phyloP scores from a whole-genome alignment of 2,113 vertebrate species.

The Solenodon paradoxus region DNA sequence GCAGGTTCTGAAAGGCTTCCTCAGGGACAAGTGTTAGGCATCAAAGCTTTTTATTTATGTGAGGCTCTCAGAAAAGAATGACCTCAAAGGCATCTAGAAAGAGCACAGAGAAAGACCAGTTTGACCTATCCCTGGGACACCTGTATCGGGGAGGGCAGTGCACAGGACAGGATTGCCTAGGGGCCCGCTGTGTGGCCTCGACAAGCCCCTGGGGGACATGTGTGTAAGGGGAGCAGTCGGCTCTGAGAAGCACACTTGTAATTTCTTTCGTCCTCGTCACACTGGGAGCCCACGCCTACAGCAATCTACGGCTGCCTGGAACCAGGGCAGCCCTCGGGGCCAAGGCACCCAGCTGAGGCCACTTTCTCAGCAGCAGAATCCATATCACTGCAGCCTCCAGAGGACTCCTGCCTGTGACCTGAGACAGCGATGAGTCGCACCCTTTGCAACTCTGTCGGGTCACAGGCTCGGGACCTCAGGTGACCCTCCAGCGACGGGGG shows the following conservation, averaged over 20 bases:
- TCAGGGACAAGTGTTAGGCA: background rate
- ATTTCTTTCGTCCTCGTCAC: too few species aligned
- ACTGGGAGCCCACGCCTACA: background rate
- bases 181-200: background rate
- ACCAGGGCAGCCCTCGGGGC: rapidly evolving
- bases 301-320: background rate
- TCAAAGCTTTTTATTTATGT: background rate
- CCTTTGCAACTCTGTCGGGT: background rate
- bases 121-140: background rate
- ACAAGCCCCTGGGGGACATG: background rate
- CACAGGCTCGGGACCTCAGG: too few species aligned
- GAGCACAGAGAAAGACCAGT: background rate
- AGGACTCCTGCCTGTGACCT: background rate
- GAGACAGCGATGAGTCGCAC: background rate
- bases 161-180: background rate
- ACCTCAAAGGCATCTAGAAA: background rate
- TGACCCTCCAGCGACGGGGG: background rate
- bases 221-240: rapidly evolving
- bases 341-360: background rate
- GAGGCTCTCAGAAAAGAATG: background rate
- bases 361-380: background rate
- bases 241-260: background rate
- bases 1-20: background rate
- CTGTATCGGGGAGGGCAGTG: rapidly evolving
- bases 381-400: rapidly evolving